These are phyloP conservation scores for Argya squamiceps DNA, from an alignment of 2,797 vertebrate genomes.

Conservation along the genomic window DNA sequence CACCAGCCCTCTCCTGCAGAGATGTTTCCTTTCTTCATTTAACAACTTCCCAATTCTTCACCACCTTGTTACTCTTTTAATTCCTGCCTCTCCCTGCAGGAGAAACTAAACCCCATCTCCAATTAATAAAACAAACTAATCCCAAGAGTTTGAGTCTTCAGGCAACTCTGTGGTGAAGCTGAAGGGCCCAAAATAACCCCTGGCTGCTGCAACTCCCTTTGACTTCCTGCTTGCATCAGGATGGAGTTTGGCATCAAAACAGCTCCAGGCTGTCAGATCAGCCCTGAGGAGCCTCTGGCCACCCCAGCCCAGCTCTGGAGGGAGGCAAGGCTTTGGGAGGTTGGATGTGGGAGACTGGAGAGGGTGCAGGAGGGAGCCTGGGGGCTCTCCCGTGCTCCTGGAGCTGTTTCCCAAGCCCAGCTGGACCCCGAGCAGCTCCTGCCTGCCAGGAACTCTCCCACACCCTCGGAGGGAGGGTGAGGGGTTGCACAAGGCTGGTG, in stretches of 20 bases:
- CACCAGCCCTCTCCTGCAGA: rapidly evolving
- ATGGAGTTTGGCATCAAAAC: background rate
- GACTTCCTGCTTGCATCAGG: background rate
- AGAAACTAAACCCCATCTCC: background rate
- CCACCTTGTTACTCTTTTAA: background rate
- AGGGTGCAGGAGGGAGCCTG: background rate
- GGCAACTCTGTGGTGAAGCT: background rate
- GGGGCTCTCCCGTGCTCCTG: background rate
- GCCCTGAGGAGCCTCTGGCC: background rate
- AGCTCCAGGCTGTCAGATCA: background rate
- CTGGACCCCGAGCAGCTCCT: background rate
- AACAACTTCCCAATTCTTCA: background rate
- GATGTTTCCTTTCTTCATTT: background rate
- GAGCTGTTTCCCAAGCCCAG: background rate
- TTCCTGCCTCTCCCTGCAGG: background rate
- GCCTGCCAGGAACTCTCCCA: background rate
- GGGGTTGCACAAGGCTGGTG: background rate
- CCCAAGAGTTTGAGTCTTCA: background rate
- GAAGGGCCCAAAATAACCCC: background rate
- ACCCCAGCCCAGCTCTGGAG: background rate
- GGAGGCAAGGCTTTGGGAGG: rapidly evolving
- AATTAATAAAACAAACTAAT: background rate
- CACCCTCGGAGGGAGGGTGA: background rate
- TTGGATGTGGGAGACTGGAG: background rate
- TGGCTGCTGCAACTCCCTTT: background rate